Conservation (phyloP, 2,797 vertebrate genomes). For the Anniella stebbinsi region DNA sequence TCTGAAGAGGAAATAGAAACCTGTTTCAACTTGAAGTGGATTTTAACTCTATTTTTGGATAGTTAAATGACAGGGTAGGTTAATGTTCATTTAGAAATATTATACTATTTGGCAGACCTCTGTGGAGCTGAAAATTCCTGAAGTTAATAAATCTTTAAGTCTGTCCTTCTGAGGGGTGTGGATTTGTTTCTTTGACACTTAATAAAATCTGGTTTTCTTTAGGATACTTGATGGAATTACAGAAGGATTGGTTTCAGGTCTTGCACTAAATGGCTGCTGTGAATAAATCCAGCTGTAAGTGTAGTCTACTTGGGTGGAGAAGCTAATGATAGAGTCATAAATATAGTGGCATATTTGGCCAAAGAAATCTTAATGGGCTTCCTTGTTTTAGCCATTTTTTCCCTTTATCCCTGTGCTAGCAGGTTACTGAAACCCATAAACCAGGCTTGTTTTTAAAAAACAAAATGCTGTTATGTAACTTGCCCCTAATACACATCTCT, state of each 20-base stretch:
- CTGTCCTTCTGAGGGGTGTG: neutral
- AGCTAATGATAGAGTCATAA: neutral
- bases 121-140: neutral
- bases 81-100: slow-evolving; percentile 11
- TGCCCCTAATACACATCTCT: too few species aligned
- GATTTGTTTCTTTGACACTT: neutral
- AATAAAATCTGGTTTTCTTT: neutral
- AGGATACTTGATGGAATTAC: neutral
- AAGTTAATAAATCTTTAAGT: slow-evolving; percentile 29
- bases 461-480: too few species aligned
- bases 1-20: neutral
- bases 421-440: neutral
- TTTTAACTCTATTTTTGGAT: slow-evolving; percentile 11
- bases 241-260: neutral
- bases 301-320: neutral
- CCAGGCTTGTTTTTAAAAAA: neutral
- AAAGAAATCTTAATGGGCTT: neutral
- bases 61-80: neutral
- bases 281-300: neutral
- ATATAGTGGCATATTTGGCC: neutral
- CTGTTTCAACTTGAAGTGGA: slow-evolving; percentile 11
- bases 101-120: slow-evolving; percentile 13
- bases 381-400: neutral
- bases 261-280: neutral
- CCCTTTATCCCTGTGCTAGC: neutral